Conservation (phyloP, 2,113 vertebrate species). For the Tenebrosternarchus preto region DNA sequence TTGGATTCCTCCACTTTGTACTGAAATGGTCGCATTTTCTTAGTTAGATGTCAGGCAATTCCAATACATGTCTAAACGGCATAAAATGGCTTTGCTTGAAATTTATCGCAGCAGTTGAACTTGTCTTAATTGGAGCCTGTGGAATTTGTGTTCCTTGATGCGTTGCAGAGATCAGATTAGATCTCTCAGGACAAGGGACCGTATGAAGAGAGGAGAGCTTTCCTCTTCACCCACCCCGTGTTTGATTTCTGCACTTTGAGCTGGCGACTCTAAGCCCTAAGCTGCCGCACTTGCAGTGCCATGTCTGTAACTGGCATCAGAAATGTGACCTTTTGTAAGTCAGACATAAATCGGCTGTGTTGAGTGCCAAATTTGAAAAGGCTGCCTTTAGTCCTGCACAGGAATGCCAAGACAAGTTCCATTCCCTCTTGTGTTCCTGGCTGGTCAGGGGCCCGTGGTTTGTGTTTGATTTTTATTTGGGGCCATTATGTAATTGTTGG, state of each 20-base stretch:
- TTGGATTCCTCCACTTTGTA: too few species aligned
- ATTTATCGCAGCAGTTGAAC: neutral
- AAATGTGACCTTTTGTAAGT: neutral
- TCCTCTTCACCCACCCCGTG: neutral
- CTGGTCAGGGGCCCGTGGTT: neutral
- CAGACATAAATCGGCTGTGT: conserved; percentile 13
- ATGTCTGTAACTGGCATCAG: neutral
- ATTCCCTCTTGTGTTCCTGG: neutral
- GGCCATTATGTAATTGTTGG: neutral
- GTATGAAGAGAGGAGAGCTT: neutral
- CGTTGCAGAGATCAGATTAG: neutral
- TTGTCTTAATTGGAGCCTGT: neutral
- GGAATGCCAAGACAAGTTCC: conserved; percentile 4
- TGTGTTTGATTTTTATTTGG: neutral
- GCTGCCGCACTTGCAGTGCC: neutral
- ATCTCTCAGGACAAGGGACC: neutral
- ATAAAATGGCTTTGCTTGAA: neutral
- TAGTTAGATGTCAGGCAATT: neutral
- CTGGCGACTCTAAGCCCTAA: neutral
- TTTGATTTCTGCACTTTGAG: neutral
- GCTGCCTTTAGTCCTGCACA: neutral
- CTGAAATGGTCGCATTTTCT: too few species aligned
- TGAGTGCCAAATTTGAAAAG: neutral
- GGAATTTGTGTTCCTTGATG: neutral
- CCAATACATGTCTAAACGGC: neutral